Conservation (phyloP, 2,113 vertebrate genomes). For the Lucifuga dentata region DNA sequence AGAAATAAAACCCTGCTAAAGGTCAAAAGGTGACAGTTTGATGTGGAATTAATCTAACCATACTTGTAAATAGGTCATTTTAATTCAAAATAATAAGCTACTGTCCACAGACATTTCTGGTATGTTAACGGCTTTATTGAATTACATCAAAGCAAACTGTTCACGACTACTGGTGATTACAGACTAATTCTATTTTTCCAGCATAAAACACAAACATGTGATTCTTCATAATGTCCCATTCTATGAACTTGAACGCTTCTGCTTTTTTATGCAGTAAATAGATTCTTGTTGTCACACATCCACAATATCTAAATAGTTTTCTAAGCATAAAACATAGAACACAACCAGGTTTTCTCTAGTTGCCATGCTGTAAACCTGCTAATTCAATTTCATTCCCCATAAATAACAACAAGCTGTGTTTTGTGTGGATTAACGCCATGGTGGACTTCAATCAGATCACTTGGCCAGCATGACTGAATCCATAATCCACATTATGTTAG, state of each 20-base stretch:
- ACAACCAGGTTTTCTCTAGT: background rate
- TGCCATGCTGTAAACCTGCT: background rate
- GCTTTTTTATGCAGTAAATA: too few relatives aligned
- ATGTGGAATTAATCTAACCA: background rate
- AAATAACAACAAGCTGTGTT: conserved; percentile 25
- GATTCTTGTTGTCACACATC: background rate
- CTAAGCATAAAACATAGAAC: background rate
- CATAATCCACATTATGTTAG: conserved; percentile 1
- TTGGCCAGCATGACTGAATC: background rate
- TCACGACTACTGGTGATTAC: background rate
- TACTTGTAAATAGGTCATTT: background rate
- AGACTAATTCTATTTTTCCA: conserved; percentile 37
- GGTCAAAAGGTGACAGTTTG: background rate
- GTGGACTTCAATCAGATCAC: conserved; percentile 13
- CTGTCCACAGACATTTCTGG: conserved; percentile 48
- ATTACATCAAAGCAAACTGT: conserved; percentile 56
- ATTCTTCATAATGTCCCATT: conserved; percentile 29
- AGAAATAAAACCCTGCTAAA: background rate
- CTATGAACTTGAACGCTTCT: conserved; percentile 1
- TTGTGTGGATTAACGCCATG: conserved; percentile 50
- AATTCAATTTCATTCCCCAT: conserved; percentile 45
- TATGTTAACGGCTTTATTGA: conserved; percentile 76
- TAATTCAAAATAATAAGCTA: conserved; percentile 40
- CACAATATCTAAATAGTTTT: background rate
- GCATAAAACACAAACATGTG: conserved; percentile 27